A percentile compares a stretch with the other conserved stretches of the same genome.
Evolutionary conservation across 2,113 vertebrate species (phyloP).

Genomic region (Nothocercus nigrocapillus): DNA sequence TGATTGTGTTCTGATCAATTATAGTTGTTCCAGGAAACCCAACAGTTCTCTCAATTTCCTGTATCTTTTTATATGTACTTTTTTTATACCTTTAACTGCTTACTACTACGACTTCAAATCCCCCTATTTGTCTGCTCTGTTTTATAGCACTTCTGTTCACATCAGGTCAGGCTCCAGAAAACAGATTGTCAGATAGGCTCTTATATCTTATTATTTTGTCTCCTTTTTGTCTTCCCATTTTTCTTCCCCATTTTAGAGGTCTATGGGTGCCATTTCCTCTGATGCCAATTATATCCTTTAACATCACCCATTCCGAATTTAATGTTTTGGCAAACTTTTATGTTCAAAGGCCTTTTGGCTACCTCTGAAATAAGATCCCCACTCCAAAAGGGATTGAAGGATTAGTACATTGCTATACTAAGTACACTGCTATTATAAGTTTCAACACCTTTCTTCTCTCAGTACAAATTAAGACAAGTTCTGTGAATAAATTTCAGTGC

Average conservation of each 20-base stretch:
- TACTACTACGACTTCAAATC: neutral
- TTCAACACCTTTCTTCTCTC: neutral
- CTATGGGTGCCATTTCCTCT: neutral
- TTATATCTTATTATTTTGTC: neutral
- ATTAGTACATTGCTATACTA: neutral
- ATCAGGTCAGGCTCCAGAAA: neutral
- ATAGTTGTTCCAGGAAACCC: fast-evolving
- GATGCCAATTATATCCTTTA: neutral
- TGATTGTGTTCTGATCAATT: neutral
- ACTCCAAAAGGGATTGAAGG: neutral
- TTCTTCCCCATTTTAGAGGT: neutral
- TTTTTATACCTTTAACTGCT: neutral
- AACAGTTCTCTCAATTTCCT: neutral
- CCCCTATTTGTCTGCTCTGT: neutral
- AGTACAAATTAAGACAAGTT: neutral
- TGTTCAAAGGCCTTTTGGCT: neutral
- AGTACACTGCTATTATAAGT: neutral
- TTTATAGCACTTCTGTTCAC: neutral
- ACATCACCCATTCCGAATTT: neutral
- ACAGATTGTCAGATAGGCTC: neutral
- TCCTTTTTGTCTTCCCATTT: neutral
- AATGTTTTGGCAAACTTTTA: neutral
- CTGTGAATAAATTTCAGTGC: neutral
- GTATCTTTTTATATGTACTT: neutral
- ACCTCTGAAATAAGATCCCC: neutral